Percentiles rank a stretch among this genome's conserved stretches.
Evolutionary conservation across 2,888 invertebrate species (phyloP).

Genomic region (Yponomeuta plumbellus): DNA sequence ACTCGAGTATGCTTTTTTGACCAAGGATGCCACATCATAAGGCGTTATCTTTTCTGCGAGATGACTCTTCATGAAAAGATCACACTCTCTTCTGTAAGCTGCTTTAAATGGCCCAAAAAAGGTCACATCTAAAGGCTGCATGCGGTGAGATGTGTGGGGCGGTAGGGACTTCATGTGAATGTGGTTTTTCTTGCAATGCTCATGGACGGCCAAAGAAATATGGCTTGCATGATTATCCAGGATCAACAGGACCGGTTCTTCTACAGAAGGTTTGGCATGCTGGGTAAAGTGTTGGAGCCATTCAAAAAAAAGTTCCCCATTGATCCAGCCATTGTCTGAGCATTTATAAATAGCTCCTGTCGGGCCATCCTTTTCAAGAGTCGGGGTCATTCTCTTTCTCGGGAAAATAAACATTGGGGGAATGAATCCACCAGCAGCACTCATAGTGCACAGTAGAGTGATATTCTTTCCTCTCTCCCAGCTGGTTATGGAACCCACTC

Average conservation of each 20-base stretch:
- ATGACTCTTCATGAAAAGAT: constrained; percentile 33
- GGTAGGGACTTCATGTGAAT: constrained; percentile 13
- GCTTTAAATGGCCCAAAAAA: constrained; percentile 30
- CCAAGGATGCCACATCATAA: constrained; percentile 32
- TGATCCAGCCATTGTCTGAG: no score
- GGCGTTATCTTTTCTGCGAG: constrained; percentile 30
- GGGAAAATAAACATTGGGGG: constrained; percentile 27
- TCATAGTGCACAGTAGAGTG: no score
- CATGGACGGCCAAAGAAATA: constrained; percentile 25
- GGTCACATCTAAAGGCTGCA: constrained; percentile 31
- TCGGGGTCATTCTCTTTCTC: constrained; percentile 22
- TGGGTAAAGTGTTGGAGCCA: constrained; percentile 29
- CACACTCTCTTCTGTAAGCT: constrained; percentile 32
- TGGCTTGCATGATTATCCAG: constrained; percentile 23
- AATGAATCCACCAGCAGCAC: no score
- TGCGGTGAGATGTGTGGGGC: constrained; percentile 29
- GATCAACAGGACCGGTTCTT: constrained; percentile 28
- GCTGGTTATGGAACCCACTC: no score
- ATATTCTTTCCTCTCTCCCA: no score
- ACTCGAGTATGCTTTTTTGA: constrained; percentile 25
- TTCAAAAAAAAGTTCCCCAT: constrained; percentile 29
- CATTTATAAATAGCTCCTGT: constrained; percentile 25
- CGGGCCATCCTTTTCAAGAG: constrained; percentile 25
- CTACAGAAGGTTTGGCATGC: constrained; percentile 26
- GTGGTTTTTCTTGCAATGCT: constrained; percentile 27